Conservation (phyloP, 2,888 invertebrate genomes). For the Neoscelio sp. region DNA sequence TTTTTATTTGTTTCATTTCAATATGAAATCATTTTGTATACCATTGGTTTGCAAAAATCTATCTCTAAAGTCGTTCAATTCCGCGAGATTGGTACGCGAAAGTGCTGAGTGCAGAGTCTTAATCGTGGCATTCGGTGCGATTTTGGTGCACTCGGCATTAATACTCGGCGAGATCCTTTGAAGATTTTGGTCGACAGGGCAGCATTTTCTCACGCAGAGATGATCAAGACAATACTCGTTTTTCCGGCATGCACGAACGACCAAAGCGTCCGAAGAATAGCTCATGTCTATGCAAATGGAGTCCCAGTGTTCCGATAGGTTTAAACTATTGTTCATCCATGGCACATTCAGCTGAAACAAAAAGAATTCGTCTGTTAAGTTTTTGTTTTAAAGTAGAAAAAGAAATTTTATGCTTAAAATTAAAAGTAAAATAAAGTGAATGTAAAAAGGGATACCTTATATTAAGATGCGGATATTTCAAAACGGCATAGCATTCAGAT, state of each 20-base stretch:
- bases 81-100: slow-evolving; percentile 39
- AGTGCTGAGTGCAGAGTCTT: slow-evolving; percentile 51
- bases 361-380: background rate
- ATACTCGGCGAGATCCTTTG: slow-evolving; percentile 44
- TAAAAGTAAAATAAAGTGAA: too few species aligned
- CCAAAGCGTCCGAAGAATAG: slow-evolving; percentile 55
- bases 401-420: too few species aligned
- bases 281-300: slow-evolving; percentile 59
- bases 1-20: too few species aligned
- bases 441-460: too few species aligned
- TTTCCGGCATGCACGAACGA: slow-evolving; percentile 60
- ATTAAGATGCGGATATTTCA: too few species aligned
- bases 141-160: slow-evolving; percentile 40
- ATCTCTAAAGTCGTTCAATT: slow-evolving; percentile 37
- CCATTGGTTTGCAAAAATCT: slow-evolving; percentile 24
- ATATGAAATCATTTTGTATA: slow-evolving; percentile 6
- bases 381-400: too few species aligned
- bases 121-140: slow-evolving; percentile 49
- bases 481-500: too few species aligned
- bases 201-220: slow-evolving; percentile 81
- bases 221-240: slow-evolving; percentile 65
- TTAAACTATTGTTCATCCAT: slow-evolving; percentile 55
- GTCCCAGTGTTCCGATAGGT: slow-evolving; percentile 58
- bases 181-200: slow-evolving; percentile 75
- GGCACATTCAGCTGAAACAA: slow-evolving; percentile 59